Conservation (phyloP, 2,113 vertebrate genomes). For the Coptodon rendalli region DNA sequence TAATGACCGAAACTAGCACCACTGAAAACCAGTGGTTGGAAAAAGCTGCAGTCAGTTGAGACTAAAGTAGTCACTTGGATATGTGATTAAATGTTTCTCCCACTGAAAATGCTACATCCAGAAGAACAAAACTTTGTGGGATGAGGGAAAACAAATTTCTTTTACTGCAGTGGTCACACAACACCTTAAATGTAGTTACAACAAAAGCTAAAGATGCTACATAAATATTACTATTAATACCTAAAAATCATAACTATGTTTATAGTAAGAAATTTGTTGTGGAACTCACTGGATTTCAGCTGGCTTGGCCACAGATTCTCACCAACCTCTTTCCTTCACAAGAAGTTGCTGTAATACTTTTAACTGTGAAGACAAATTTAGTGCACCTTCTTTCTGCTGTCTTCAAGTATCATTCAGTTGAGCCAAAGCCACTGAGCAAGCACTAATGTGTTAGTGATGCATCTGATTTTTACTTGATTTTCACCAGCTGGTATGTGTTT, state of each 20-base stretch:
- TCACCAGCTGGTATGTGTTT: neutral
- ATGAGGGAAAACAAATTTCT: neutral
- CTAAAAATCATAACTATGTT: neutral
- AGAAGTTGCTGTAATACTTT: neutral
- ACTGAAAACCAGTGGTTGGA: neutral
- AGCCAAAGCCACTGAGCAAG: neutral
- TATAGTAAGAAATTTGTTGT: neutral
- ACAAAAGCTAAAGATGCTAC: neutral
- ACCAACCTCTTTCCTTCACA: neutral
- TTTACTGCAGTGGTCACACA: neutral
- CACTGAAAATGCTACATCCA: neutral
- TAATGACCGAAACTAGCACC: neutral
- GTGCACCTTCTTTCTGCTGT: neutral
- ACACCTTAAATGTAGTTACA: neutral
- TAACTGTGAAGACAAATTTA: neutral
- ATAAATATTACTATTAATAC: neutral
- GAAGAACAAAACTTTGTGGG: neutral
- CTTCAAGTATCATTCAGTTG: neutral
- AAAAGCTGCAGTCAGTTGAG: accelerated
- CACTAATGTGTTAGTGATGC: neutral
- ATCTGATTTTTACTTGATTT: neutral
- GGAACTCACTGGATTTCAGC: neutral
- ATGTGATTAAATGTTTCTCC: neutral
- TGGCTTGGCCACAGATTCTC: neutral
- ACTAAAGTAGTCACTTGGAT: neutral